Conservation (phyloP, 2,113 vertebrate species). For the Sinocyclocheilus anophthalmus region DNA sequence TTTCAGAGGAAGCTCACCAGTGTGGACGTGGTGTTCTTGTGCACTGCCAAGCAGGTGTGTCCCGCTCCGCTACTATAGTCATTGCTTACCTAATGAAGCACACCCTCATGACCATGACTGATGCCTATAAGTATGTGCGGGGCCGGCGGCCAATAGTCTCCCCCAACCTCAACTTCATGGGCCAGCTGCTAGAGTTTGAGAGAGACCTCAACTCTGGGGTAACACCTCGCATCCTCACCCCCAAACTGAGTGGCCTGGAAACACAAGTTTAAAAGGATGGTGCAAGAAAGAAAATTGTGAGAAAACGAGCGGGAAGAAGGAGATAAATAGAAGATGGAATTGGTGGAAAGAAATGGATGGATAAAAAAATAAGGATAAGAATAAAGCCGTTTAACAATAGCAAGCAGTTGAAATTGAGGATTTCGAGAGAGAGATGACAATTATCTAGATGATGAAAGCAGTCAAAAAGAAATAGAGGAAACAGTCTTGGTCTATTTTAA, state of each 20-base stretch:
- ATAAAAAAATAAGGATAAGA: neutral
- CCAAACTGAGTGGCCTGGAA: constrained; percentile 81
- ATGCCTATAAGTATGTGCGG: constrained; percentile 85
- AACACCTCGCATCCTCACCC: constrained; percentile 83
- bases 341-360: neutral
- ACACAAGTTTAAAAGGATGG: constrained; percentile 75
- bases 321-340: neutral
- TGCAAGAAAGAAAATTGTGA: constrained; percentile 16
- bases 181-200: constrained; percentile 85
- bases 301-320: constrained; percentile 13
- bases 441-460: neutral
- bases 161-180: constrained; percentile 87
- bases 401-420: constrained; percentile 3
- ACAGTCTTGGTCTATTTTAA: neutral
- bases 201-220: constrained; percentile 84
- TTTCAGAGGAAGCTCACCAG: constrained; percentile 84
- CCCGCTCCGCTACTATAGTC: constrained; percentile 83
- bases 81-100: constrained; percentile 89
- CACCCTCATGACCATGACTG: constrained; percentile 87
- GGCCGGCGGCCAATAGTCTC: constrained; percentile 82
- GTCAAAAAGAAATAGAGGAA: neutral
- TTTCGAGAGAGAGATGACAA: constrained; percentile 45
- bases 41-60: constrained; percentile 86
- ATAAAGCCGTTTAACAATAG: neutral
- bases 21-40: constrained; percentile 80